Evolutionary conservation across 2,797 vertebrate species (phyloP).

Genomic region (Brachymystax lenok): DNA sequence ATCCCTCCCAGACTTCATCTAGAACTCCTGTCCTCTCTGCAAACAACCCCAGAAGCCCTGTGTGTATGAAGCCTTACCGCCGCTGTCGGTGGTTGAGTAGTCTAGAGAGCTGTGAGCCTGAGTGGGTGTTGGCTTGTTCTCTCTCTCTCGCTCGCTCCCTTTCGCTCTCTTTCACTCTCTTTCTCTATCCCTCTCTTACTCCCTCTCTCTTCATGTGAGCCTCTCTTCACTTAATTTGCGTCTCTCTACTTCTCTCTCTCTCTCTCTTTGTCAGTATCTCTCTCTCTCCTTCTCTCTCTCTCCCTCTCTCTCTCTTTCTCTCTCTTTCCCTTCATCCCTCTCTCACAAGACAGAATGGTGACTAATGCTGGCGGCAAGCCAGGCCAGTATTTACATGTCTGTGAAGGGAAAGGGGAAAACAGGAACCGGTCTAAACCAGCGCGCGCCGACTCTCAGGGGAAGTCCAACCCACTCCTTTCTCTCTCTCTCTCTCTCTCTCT

Average conservation of each 20-base stretch:
- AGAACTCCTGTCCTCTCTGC: neutral
- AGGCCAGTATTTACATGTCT: slow-evolving; percentile 61
- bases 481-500: slow-evolving; percentile 29
- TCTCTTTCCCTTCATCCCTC: slow-evolving; percentile 17
- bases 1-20: slow-evolving; percentile 4
- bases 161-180: slow-evolving; percentile 3
- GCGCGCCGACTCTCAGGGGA: slow-evolving; percentile 56
- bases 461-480: slow-evolving; percentile 54
- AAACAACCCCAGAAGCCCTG: slow-evolving; percentile 12
- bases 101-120: slow-evolving; percentile 25
- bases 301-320: slow-evolving; percentile 13
- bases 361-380: slow-evolving; percentile 48
- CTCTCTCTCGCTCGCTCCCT: neutral
- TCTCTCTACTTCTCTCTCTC: too few relatives aligned
- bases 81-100: neutral
- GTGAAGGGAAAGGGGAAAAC: slow-evolving; percentile 41
- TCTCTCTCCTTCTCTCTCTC: slow-evolving; percentile 4
- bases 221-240: neutral
- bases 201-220: slow-evolving; percentile 13
- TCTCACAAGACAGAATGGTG: slow-evolving; percentile 50
- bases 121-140: slow-evolving; percentile 9
- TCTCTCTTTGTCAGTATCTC: too few relatives aligned
- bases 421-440: slow-evolving; percentile 80
- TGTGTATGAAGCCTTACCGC: neutral
- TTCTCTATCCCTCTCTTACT: slow-evolving; percentile 13